These are phyloP conservation scores for Nannobrachium achirus DNA, from an alignment of 2,113 vertebrate species.

Conservation along the genomic window DNA sequence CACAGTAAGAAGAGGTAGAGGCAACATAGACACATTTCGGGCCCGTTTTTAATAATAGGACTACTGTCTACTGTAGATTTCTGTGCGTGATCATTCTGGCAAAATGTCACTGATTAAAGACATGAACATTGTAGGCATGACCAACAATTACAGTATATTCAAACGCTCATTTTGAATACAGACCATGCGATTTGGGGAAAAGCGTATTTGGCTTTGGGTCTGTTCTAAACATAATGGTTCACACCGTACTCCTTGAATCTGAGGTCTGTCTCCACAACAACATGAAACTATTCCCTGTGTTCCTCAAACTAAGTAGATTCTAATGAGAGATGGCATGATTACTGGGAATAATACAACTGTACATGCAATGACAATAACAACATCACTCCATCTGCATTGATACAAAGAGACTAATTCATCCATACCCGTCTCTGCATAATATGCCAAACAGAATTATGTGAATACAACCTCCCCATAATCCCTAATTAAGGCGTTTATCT, in stretches of 20 bases:
- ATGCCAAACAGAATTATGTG: not conserved
- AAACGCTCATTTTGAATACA: not conserved
- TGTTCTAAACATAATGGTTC: not conserved
- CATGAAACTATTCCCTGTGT: not conserved
- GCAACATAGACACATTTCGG: conserved; percentile 32
- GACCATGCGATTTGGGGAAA: not conserved
- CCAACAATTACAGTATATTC: no score
- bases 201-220: no score
- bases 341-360: no score
- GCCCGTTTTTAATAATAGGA: conserved; percentile 35
- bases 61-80: conserved; percentile 25
- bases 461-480: conserved; percentile 3
- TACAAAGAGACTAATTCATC: not conserved
- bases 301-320: not conserved
- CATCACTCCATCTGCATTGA: not conserved
- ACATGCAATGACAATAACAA: not conserved
- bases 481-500: conserved; percentile 18
- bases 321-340: no score
- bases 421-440: not conserved
- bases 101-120: conserved; percentile 22
- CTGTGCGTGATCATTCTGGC: conserved; percentile 27
- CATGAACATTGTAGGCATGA: no score
- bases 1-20: conserved; percentile 4
- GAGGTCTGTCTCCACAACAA: not conserved
- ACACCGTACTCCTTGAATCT: not conserved